phyloP scores from a whole-genome alignment of 1,140 invertebrate species.

The Drosophila bipectinata region DNA sequence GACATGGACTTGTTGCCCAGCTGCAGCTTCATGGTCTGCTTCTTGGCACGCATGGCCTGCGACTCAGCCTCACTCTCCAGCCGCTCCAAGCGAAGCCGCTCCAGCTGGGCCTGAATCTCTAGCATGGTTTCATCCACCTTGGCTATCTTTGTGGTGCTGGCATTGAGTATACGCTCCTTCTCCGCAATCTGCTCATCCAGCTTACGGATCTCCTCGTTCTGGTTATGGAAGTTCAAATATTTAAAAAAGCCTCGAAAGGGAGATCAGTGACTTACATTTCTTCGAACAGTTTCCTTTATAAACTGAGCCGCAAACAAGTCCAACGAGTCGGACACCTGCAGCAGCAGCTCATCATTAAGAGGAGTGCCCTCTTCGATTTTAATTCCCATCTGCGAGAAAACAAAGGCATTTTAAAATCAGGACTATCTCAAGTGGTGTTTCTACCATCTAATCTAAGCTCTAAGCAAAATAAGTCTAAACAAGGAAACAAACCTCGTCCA shows the following conservation, averaged over 20 bases:
- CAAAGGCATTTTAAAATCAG: not conserved
- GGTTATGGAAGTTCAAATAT: not conserved
- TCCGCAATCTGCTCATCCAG: constrained; percentile 78
- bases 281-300: constrained; percentile 77
- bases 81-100: constrained; percentile 84
- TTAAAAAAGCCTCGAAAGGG: not conserved
- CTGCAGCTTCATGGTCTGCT: constrained; percentile 82
- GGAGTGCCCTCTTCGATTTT: constrained; percentile 77
- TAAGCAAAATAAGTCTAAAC: constrained; percentile 36
- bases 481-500: constrained; percentile 84
- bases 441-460: constrained; percentile 8
- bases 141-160: constrained; percentile 84
- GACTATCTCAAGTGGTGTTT: not conserved
- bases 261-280: constrained; percentile 61
- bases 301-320: constrained; percentile 76
- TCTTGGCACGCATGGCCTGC: constrained; percentile 78
- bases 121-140: constrained; percentile 86
- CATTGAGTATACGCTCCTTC: constrained; percentile 78
- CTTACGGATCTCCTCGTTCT: constrained; percentile 81
- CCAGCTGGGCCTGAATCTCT: constrained; percentile 87
- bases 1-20: constrained; percentile 56
- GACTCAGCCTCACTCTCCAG: constrained; percentile 81
- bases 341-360: constrained; percentile 72
- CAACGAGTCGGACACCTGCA: constrained; percentile 75
- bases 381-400: constrained; percentile 64